Conservation (phyloP, 2,113 vertebrate genomes). For the Balaenoptera acutorostrata region DNA sequence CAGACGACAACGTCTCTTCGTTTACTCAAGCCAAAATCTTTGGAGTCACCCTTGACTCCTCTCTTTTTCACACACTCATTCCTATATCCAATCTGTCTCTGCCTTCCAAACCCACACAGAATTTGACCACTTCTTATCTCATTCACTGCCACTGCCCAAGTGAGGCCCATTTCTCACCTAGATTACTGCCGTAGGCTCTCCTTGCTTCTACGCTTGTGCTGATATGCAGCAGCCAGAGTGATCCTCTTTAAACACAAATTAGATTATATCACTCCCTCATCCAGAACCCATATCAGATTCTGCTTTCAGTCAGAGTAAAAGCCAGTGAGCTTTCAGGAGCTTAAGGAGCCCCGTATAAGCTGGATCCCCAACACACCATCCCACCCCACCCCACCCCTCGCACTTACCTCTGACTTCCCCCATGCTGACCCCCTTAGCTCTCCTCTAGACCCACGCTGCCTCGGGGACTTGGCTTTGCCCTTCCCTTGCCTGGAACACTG, state of each 20-base stretch:
- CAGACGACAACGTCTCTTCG: not conserved
- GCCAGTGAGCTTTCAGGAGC: not conserved
- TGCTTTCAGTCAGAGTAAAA: not conserved
- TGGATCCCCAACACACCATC: not conserved
- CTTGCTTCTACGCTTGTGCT: not conserved
- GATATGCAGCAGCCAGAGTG: not conserved
- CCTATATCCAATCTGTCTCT: not conserved
- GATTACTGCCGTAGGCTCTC: not conserved
- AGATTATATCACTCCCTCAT: not conserved
- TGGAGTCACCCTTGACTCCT: not conserved
- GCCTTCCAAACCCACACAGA: not conserved
- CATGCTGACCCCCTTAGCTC: not conserved
- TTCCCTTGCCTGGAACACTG: not conserved
- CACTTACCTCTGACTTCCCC: not conserved
- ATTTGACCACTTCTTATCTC: not conserved
- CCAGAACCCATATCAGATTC: not conserved
- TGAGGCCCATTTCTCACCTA: not conserved
- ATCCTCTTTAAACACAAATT: not conserved
- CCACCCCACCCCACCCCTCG: not conserved
- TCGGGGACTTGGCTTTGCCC: not conserved
- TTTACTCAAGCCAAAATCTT: not conserved
- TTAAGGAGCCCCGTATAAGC: not conserved
- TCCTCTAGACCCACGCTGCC: not conserved
- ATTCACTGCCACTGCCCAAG: not conserved
- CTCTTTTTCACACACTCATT: not conserved